Evolutionary conservation across 1,140 invertebrate genomes (phyloP).

Genomic region (Holcopasites calliopsidis): DNA sequence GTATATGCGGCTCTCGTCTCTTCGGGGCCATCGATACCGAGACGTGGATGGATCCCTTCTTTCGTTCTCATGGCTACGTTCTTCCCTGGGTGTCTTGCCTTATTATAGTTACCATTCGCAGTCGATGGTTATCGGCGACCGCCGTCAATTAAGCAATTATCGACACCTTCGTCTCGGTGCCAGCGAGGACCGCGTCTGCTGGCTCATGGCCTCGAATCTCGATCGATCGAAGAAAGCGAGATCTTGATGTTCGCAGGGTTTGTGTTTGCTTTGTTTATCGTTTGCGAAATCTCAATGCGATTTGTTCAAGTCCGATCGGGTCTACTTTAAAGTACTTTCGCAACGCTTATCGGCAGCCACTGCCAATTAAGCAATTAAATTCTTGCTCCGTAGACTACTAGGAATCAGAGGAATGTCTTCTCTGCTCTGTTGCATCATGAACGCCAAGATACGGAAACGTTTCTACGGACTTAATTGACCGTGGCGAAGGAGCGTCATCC

Average conservation of each 20-base stretch:
- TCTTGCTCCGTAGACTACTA: not conserved
- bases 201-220: slow-evolving; percentile 43
- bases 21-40: slow-evolving; percentile 63
- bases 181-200: slow-evolving; percentile 32
- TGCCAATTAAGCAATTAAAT: slow-evolving; percentile 48
- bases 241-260: too few species aligned
- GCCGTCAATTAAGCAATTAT: slow-evolving; percentile 73
- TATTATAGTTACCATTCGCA: slow-evolving; percentile 41
- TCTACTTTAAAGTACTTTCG: not conserved
- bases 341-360: slow-evolving; percentile 28
- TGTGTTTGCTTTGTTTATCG: not conserved
- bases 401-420: slow-evolving; percentile 6
- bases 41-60: slow-evolving; percentile 29
- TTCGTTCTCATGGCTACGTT: slow-evolving; percentile 5
- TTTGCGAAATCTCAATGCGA: not conserved
- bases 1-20: slow-evolving; percentile 64
- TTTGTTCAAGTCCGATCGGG: not conserved
- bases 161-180: slow-evolving; percentile 45
- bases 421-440: not conserved
- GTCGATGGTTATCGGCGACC: slow-evolving; percentile 66
- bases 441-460: slow-evolving; percentile 41
- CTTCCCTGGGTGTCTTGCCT: slow-evolving; percentile 17
- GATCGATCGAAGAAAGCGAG: not conserved
- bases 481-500: slow-evolving; percentile 20
- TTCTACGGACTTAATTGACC: slow-evolving; percentile 48